phyloP scores from a whole-genome alignment of 2,888 invertebrate genomes.

The Spodoptera littoralis region DNA sequence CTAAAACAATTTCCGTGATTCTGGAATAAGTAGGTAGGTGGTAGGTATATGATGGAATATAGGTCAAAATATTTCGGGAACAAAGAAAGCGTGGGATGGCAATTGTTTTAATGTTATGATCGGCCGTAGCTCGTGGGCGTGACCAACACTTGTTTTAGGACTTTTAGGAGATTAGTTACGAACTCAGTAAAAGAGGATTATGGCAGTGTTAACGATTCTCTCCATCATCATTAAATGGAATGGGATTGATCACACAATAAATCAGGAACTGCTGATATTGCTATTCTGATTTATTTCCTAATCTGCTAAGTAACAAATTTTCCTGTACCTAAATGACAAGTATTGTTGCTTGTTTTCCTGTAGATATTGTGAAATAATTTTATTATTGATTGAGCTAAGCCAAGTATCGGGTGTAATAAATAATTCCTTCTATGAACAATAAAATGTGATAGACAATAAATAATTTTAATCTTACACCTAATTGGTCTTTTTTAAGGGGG shows the following conservation, averaged over 20 bases:
- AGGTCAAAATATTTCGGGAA: conserved; percentile 36
- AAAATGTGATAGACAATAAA: too few species aligned
- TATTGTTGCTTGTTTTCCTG: too few species aligned
- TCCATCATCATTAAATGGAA: conserved; percentile 30
- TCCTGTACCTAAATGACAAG: too few species aligned
- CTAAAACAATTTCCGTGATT: conserved; percentile 35
- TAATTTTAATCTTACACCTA: too few species aligned
- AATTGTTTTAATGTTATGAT: conserved; percentile 41
- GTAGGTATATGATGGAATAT: conserved; percentile 5
- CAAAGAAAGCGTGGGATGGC: conserved; percentile 39
- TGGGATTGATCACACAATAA: conserved; percentile 16
- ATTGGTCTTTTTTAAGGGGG: too few species aligned
- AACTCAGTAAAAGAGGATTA: conserved; percentile 39
- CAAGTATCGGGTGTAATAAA: too few species aligned
- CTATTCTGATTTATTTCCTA: too few species aligned
- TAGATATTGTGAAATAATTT: too few species aligned
- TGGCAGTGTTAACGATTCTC: conserved; percentile 37
- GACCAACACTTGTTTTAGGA: conserved; percentile 33
- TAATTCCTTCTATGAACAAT: too few species aligned
- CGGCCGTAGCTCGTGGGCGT: conserved; percentile 26
- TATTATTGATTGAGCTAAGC: too few species aligned
- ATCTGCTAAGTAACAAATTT: too few species aligned
- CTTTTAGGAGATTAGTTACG: conserved; percentile 46
- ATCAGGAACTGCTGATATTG: background rate
- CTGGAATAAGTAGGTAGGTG: conserved; percentile 8